Percentiles rank a stretch among this genome's conserved stretches.
These are phyloP conservation scores for roundworm (Caenorhabditis elegans) DNA, from an alignment of 1,140 invertebrate genomes.

Conservation along the genomic window DNA sequence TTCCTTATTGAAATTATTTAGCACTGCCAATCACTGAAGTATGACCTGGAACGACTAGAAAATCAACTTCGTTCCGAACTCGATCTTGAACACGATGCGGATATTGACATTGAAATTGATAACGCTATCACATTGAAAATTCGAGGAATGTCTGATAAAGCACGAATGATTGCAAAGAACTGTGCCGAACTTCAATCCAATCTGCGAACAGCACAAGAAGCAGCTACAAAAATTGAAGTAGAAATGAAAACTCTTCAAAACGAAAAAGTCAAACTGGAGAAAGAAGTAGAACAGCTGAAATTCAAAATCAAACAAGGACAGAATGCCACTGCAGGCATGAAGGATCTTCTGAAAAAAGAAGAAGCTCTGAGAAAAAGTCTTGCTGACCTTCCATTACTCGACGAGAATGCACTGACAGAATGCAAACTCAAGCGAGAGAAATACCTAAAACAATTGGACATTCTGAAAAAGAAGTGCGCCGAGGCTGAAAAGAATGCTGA, in stretches of 20 bases:
- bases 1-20: not conserved
- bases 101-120: not conserved
- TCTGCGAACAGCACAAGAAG: not conserved
- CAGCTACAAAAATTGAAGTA: not conserved
- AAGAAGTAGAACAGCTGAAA: not conserved
- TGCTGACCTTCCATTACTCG: not conserved
- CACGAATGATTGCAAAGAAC: not conserved
- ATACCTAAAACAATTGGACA: not conserved
- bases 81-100: not conserved
- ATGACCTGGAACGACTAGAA: not conserved
- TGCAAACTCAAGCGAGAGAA: not conserved
- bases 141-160: not conserved
- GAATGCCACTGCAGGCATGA: not conserved
- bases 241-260: not conserved
- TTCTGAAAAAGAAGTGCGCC: not conserved
- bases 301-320: not conserved
- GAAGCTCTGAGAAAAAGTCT: not conserved
- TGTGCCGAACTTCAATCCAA: not conserved
- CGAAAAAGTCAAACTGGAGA: not conserved
- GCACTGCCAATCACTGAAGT: not conserved
- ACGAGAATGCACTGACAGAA: not conserved
- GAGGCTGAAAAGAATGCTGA: not conserved
- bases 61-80: not conserved
- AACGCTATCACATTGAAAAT: not conserved
- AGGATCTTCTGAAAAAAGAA: constrained; percentile 4